Percentiles rank a stretch among this genome's conserved stretches.
Evolutionary conservation across 2,113 vertebrate genomes (phyloP).

Genomic region (Tauraco erythrolophus): DNA sequence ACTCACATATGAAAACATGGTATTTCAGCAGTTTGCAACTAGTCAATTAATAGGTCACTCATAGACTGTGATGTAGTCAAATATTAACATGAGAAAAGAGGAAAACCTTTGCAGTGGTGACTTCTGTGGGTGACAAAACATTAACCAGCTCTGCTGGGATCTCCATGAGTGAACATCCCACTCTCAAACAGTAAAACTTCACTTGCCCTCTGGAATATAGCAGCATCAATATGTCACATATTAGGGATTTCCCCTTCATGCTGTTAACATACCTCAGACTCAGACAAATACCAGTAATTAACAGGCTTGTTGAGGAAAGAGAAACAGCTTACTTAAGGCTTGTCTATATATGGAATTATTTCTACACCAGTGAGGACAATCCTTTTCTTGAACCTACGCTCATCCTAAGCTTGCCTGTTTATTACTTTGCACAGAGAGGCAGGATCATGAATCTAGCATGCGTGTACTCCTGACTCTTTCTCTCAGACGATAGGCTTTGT

Average conservation of each 20-base stretch:
- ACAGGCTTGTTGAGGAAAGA: not conserved
- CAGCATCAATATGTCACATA: slow-evolving; percentile 36
- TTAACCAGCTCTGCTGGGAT: not conserved
- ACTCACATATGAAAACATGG: not conserved
- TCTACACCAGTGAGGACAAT: not conserved
- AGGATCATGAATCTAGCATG: not conserved
- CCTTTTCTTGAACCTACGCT: not conserved
- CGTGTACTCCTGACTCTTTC: not conserved
- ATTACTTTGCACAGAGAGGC: not conserved
- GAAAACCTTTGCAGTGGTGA: not conserved
- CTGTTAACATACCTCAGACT: not conserved
- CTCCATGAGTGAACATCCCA: not conserved
- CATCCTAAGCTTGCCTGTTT: not conserved
- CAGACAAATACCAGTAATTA: not conserved
- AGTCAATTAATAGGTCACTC: slow-evolving; percentile 56
- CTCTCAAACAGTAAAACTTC: not conserved
- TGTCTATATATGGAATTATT: not conserved
- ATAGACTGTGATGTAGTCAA: slow-evolving; percentile 20
- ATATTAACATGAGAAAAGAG: slow-evolving; percentile 26
- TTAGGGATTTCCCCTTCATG: slow-evolving; percentile 4
- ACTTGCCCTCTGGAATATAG: not conserved
- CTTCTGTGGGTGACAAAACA: not conserved
- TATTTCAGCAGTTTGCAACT: slow-evolving; percentile 42
- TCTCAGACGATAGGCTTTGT: not conserved
- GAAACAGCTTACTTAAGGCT: not conserved